Percentiles rank a stretch among this genome's conserved stretches.
Evolutionary conservation across 2,888 invertebrate genomes (phyloP).

Genomic region (Apodemia zela): DNA sequence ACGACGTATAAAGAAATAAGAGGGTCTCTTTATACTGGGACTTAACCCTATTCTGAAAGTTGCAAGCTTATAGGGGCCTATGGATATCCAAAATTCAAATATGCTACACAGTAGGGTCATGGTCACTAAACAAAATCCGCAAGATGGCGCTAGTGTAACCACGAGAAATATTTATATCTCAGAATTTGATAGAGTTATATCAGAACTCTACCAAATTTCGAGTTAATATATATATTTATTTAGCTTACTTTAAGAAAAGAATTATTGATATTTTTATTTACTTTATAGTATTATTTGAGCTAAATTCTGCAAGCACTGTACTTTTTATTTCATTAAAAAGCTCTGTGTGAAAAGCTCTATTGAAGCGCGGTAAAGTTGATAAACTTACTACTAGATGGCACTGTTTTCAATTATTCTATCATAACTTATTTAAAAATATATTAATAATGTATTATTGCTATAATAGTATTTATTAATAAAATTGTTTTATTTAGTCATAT

Average conservation of each 20-base stretch:
- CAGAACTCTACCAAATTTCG: background rate
- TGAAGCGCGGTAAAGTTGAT: background rate
- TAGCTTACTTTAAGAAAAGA: no score
- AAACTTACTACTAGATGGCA: background rate
- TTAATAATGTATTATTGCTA: no score
- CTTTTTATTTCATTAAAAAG: background rate
- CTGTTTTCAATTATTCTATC: background rate
- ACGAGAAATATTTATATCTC: conserved; percentile 30
- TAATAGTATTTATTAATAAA: no score
- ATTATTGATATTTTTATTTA: no score
- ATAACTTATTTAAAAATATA: background rate
- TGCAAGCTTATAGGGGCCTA: background rate
- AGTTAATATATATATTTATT: background rate
- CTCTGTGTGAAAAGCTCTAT: background rate
- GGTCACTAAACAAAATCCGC: background rate
- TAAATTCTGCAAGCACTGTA: background rate
- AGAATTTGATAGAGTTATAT: background rate
- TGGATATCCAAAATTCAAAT: background rate
- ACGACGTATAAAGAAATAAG: background rate
- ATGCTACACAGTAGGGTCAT: background rate
- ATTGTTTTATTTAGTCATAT: background rate
- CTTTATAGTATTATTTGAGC: no score
- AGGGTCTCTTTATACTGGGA: background rate
- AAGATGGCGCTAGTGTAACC: conserved; percentile 45
- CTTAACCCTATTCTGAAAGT: background rate